These are phyloP conservation scores for Chrysotoxum bicinctum DNA, from an alignment of 2,888 invertebrate species.

Conservation along the genomic window DNA sequence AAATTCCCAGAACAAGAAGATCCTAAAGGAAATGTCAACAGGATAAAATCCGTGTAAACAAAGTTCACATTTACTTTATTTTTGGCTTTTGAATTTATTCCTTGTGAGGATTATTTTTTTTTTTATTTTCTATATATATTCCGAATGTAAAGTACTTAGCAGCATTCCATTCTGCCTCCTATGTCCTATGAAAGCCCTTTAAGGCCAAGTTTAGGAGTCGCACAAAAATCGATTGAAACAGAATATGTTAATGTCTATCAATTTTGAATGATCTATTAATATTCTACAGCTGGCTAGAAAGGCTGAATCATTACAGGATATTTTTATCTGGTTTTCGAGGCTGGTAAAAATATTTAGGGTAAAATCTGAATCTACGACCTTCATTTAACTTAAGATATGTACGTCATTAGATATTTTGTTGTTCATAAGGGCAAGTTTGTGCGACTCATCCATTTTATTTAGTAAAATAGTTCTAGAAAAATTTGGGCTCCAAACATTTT, in stretches of 20 bases:
- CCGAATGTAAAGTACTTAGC: not conserved
- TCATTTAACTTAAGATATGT: too few relatives aligned
- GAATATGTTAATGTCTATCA: not conserved
- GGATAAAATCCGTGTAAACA: constrained; percentile 56
- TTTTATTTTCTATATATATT: not conserved
- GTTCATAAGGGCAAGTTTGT: not conserved
- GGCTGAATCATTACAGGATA: too few relatives aligned
- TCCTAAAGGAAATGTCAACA: constrained; percentile 59
- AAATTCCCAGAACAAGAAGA: constrained; percentile 39
- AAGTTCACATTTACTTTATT: constrained; percentile 32
- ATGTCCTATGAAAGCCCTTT: not conserved
- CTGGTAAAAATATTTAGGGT: too few relatives aligned
- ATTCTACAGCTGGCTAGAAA: too few relatives aligned
- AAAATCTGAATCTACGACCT: too few relatives aligned
- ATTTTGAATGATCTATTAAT: too few relatives aligned
- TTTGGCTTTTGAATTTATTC: constrained; percentile 12
- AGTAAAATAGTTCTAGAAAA: not conserved
- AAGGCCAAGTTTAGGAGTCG: not conserved
- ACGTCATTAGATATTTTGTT: not conserved
- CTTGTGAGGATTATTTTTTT: constrained; percentile 32
- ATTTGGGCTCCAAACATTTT: constrained; percentile 42
- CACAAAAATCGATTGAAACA: not conserved
- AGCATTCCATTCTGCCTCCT: not conserved
- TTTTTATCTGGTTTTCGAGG: too few relatives aligned
- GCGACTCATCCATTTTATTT: not conserved